Conservation (phyloP, 2,888 invertebrate species). For the Eristalis pertinax region DNA sequence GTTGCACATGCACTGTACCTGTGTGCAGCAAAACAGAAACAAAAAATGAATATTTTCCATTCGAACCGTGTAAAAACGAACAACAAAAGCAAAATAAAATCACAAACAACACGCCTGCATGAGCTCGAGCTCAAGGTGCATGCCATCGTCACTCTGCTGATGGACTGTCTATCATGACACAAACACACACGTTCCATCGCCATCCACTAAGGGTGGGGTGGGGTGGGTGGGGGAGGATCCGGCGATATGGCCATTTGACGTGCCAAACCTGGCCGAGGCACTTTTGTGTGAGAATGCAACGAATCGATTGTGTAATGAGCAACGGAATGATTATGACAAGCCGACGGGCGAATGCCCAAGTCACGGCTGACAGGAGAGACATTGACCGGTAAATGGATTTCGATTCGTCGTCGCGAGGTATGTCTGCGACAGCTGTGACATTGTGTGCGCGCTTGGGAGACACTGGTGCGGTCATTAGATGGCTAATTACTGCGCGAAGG, state of each 20-base stretch:
- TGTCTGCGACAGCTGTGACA: background rate
- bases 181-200: background rate
- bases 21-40: too few species aligned
- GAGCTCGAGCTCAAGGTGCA: background rate
- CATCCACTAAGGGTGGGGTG: too few species aligned
- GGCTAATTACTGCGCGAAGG: background rate
- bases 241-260: conserved; percentile 56
- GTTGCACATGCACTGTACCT: conserved; percentile 45
- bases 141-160: background rate
- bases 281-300: background rate
- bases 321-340: conserved; percentile 53
- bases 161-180: background rate
- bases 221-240: background rate
- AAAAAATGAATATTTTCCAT: conserved; percentile 1
- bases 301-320: conserved; percentile 49
- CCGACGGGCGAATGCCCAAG: conserved; percentile 16
- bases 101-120: background rate
- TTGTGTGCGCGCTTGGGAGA: background rate
- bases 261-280: conserved; percentile 40
- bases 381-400: conserved; percentile 22
- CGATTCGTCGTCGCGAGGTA: background rate
- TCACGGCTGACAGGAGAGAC: conserved; percentile 11
- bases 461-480: background rate
- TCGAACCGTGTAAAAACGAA: conserved; percentile 66
- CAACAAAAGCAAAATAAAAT: conserved; percentile 30